A percentile compares a stretch with the other conserved stretches of the same genome.
Evolutionary conservation across 1,140 invertebrate genomes (phyloP).

Genomic region (Drosophila eugracilis): DNA sequence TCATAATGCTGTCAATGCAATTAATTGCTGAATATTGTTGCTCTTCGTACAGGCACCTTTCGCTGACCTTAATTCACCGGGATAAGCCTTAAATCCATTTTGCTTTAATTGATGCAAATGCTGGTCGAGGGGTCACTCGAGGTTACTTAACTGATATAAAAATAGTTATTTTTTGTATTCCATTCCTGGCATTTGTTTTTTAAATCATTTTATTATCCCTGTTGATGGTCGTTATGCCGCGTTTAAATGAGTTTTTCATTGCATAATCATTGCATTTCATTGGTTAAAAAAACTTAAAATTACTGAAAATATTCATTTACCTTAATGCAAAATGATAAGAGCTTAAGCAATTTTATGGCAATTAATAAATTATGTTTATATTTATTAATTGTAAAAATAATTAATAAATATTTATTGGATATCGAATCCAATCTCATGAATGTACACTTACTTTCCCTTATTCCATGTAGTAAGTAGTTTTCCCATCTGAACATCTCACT

Average conservation of each 20-base stretch:
- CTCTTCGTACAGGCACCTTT: conserved; percentile 9
- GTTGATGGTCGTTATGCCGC: not conserved
- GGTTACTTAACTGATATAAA: no score
- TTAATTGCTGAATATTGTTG: conserved; percentile 74
- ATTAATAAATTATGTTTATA: no score
- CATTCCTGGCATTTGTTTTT: no score
- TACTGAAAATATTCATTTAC: not conserved
- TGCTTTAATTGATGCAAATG: conserved; percentile 8
- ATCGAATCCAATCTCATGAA: no score
- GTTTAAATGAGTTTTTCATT: not conserved
- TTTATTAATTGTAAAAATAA: no score
- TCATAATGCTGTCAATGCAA: conserved; percentile 79
- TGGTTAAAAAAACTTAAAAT: not conserved
- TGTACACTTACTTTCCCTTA: not conserved
- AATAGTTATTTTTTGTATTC: not conserved
- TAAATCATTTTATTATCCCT: not conserved
- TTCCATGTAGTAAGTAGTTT: not conserved
- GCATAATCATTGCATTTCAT: not conserved
- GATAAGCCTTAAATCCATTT: conserved; percentile 4
- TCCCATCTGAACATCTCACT: not conserved
- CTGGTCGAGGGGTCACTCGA: not conserved
- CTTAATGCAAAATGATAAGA: not conserved
- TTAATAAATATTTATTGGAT: not conserved
- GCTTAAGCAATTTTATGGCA: not conserved
- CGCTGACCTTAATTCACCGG: not conserved